Base-by-base conservation (phyloP, 2,113 vertebrate species). In the Taurulus bubalis region DNA sequence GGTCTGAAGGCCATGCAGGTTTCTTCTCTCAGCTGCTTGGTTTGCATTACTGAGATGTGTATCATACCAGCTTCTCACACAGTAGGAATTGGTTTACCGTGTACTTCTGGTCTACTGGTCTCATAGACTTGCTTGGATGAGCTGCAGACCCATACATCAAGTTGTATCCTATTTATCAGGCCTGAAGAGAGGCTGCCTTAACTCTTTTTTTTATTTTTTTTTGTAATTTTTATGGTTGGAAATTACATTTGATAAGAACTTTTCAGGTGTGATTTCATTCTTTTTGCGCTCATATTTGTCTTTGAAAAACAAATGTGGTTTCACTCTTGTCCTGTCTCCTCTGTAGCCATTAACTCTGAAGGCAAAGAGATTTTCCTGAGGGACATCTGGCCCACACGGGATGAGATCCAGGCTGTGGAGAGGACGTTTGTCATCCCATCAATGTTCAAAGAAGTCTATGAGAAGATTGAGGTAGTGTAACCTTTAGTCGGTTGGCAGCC, bases 371-470 rank as follows among this genome's bases (percentile, higher is more conserved):
- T 99, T 34, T 99, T 97, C 92, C 94, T 99, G 62, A 96, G 94
- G 87, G 98, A 99, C 45, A 96, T 99, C 90, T 99, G 98, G 98
- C 98, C 98, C 28, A 96, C 96, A 0, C 94, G 98, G 80, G 96
- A 97, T 3, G 98, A 99, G 89, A 98, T 99, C 90, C 98, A 99
- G 86, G 95, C 89, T 0, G 96, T 99, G 67, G 98, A 99, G 87
- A 94, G 83, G 30, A 89, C 93, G 0, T 97, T 95, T 53, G 98
- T 99, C 72, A 98, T 99, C 91, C 98, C 98, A 0, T 96, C 96
- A 16, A 99, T 99, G 98, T 99, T 99, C 90, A 98, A 97, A 93
- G 98, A 99, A 64, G 97, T 99, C 75, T 99, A 99, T 53, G 90
- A 97, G 92, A 99, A 98, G 93, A 96, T 99, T 73, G 97, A 99